Conservation (phyloP, 2,888 invertebrate species). For the Cybosia mesomella region DNA sequence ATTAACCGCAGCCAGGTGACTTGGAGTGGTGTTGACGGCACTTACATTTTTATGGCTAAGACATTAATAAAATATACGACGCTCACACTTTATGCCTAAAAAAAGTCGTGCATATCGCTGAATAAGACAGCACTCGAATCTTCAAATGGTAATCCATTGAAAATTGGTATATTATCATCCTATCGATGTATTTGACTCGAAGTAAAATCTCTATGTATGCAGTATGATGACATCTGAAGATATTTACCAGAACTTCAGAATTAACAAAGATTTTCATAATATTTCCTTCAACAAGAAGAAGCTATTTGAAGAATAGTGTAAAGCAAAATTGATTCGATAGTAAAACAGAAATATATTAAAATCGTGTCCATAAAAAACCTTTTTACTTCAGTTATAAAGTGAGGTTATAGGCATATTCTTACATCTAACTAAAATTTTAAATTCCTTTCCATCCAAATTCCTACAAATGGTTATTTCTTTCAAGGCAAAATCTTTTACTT, state of each 20-base stretch:
- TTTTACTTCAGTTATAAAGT: not conserved
- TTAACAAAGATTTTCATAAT: not conserved
- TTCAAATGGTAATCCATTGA: not conserved
- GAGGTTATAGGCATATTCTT: not conserved
- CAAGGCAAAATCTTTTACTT: constrained; percentile 25
- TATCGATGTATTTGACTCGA: no score
- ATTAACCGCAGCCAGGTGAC: not conserved
- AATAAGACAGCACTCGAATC: not conserved
- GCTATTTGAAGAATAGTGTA: not conserved
- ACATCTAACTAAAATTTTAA: not conserved
- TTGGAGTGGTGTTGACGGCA: constrained; percentile 5
- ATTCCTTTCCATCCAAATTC: not conserved
- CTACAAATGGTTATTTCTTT: not conserved
- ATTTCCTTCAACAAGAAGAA: not conserved
- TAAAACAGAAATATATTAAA: not conserved
- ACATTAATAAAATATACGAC: constrained; percentile 19
- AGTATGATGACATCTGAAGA: no score
- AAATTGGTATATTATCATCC: not conserved
- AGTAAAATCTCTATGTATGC: not conserved
- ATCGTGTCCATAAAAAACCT: not conserved
- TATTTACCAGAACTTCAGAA: not conserved
- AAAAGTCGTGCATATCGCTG: constrained; percentile 5
- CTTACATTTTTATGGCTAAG: constrained; percentile 11
- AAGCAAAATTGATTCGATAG: not conserved
- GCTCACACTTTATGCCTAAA: constrained; percentile 9